Conservation (phyloP, 2,888 invertebrate species). For the Hypomecis atomaria region DNA sequence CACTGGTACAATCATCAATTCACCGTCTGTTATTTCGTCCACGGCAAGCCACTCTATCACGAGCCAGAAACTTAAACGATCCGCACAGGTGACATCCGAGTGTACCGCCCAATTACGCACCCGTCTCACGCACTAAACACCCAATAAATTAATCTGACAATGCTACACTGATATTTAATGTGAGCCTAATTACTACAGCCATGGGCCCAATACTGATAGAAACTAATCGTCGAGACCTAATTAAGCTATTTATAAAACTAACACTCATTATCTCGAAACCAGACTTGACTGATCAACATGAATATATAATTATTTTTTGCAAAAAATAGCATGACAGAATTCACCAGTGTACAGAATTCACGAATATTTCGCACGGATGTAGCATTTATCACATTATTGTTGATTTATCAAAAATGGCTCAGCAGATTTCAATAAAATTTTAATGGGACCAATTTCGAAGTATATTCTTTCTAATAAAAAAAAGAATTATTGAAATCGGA, state of each 20-base stretch:
- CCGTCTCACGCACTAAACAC: conserved; percentile 44
- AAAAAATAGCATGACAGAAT: no score
- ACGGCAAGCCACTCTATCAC: background rate
- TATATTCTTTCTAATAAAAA: no score
- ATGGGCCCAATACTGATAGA: conserved; percentile 9
- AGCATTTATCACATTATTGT: no score
- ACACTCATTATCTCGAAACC: background rate
- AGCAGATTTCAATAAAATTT: no score
- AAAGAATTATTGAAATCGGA: no score
- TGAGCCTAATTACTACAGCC: conserved; percentile 20
- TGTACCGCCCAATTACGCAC: conserved; percentile 24
- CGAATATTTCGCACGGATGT: no score
- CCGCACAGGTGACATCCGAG: conserved; percentile 23
- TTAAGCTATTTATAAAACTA: conserved; percentile 24
- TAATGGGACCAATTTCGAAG: no score
- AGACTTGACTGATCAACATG: background rate
- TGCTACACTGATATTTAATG: conserved; percentile 37
- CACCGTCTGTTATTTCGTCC: background rate
- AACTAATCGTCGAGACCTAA: conserved; percentile 25
- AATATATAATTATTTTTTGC: no score
- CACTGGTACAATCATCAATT: background rate
- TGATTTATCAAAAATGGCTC: no score
- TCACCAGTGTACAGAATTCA: no score
- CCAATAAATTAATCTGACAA: conserved; percentile 44
- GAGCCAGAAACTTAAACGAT: conserved; percentile 4